Percentiles rank a stretch among this genome's conserved stretches.
phyloP scores from a whole-genome alignment of 2,113 vertebrate genomes.

The Castor canadensis region DNA sequence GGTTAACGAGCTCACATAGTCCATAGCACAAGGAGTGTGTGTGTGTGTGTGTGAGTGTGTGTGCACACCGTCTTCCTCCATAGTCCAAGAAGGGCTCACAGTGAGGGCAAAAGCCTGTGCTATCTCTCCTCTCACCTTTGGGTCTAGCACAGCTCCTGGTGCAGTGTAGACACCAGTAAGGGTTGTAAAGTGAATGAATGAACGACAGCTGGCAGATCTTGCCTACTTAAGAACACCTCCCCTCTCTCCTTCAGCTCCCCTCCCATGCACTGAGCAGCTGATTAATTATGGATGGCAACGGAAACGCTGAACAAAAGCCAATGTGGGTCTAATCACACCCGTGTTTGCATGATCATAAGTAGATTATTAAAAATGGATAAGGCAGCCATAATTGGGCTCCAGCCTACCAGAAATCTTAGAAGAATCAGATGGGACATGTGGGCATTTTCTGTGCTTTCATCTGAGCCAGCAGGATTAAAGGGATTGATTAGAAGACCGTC shows the following conservation, averaged over 20 bases:
- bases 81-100: neutral
- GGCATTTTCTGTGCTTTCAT: slow-evolving; percentile 77
- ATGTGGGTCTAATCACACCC: slow-evolving; percentile 75
- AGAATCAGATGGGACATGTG: slow-evolving; percentile 74
- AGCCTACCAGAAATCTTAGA: slow-evolving; percentile 79
- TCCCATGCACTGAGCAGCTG: slow-evolving; percentile 30
- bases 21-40: accelerated
- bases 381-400: slow-evolving; percentile 78
- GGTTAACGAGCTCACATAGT: neutral
- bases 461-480: slow-evolving; percentile 67
- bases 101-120: accelerated
- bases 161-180: neutral
- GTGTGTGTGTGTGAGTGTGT: too few species aligned
- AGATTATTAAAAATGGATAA: slow-evolving; percentile 81
- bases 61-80: too few species aligned
- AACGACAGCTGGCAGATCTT: too few species aligned
- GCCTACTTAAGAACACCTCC: slow-evolving; percentile 1
- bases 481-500: slow-evolving; percentile 76
- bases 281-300: slow-evolving; percentile 79
- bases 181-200: slow-evolving; percentile 26
- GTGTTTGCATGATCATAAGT: slow-evolving; percentile 76
- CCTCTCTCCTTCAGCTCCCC: slow-evolving; percentile 56
- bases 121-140: neutral
- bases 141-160: neutral
- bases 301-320: slow-evolving; percentile 72